Evolutionary conservation across 2,888 invertebrate genomes (phyloP).

Genomic region (Nebria brevicollis): DNA sequence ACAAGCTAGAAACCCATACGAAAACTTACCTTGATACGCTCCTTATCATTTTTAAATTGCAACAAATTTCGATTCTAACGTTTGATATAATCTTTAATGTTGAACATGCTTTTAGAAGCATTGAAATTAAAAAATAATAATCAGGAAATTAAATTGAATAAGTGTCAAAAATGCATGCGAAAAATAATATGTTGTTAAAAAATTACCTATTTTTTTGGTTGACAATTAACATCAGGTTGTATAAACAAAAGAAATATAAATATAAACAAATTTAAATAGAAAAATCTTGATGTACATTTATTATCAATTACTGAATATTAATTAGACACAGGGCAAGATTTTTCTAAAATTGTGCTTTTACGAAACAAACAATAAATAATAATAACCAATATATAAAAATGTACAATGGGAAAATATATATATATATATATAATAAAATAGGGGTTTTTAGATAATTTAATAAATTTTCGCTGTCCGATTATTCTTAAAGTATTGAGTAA

Average conservation of each 20-base stretch:
- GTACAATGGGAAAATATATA: neutral
- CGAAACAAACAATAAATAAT: neutral
- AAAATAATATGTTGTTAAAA: neutral
- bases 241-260: neutral
- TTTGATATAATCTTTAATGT: neutral
- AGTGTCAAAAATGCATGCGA: neutral
- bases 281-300: neutral
- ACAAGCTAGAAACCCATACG: neutral
- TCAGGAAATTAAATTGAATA: neutral
- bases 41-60: neutral
- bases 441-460: neutral
- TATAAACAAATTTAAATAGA: neutral
- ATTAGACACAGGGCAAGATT: neutral
- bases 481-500: constrained; percentile 8
- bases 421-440: neutral
- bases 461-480: constrained; percentile 12
- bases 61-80: neutral
- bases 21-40: constrained; percentile 17
- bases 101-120: neutral
- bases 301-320: neutral
- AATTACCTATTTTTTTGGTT: neutral
- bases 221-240: neutral
- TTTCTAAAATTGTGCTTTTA: neutral
- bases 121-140: neutral
- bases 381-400: neutral